phyloP scores from a whole-genome alignment of 2,113 vertebrate species.

The Scartelaos histophorus region DNA sequence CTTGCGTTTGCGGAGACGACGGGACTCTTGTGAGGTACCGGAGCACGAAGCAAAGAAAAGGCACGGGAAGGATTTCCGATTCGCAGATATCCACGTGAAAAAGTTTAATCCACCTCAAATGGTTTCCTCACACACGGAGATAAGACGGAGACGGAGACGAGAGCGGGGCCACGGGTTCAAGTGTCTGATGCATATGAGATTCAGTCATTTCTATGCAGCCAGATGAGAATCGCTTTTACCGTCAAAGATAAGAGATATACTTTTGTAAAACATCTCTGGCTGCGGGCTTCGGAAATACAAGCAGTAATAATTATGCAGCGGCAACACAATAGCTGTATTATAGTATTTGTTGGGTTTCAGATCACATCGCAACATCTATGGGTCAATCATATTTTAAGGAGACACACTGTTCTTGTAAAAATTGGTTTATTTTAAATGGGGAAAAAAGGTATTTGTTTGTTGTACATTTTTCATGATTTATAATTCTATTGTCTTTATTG shows the following conservation, averaged over 20 bases:
- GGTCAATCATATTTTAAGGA: too few species aligned
- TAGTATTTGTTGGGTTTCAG: not conserved
- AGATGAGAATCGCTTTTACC: not conserved
- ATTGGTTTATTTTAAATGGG: too few species aligned
- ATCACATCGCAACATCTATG: too few species aligned
- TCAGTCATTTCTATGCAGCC: not conserved
- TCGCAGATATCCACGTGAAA: constrained; percentile 56
- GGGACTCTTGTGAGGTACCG: constrained; percentile 1
- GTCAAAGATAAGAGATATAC: not conserved
- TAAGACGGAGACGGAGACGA: constrained; percentile 20
- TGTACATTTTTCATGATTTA: too few species aligned
- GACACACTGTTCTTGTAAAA: too few species aligned
- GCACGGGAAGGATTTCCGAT: constrained; percentile 24
- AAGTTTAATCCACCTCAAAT: constrained; percentile 49
- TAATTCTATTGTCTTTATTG: too few species aligned
- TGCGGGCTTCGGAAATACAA: not conserved
- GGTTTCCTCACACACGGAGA: constrained; percentile 35
- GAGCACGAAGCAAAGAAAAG: not conserved
- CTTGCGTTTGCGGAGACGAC: not conserved
- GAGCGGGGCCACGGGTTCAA: constrained; percentile 29
- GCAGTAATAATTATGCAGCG: not conserved
- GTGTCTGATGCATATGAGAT: constrained; percentile 3
- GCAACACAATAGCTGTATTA: not conserved
- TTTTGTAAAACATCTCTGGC: too few species aligned
- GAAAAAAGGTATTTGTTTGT: too few species aligned